phyloP scores from a whole-genome alignment of 1,140 invertebrate species.

The Brachionus koreanus region DNA sequence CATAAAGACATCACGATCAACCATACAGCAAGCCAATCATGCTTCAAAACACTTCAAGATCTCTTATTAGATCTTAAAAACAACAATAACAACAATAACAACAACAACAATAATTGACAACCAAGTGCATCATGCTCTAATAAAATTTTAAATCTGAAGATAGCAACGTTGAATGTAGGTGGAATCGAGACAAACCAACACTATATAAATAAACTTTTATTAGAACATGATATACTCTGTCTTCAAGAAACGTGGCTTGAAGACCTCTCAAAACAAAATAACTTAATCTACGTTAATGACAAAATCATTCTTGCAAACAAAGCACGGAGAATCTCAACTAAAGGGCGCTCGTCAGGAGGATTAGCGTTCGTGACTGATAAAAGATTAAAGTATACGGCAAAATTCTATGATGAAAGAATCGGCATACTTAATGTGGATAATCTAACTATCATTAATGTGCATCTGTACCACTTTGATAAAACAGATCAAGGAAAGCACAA shows the following conservation, averaged over 20 bases:
- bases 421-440: background rate
- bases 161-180: background rate
- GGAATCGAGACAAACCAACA: background rate
- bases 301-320: background rate
- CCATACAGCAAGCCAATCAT: background rate
- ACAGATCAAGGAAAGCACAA: background rate
- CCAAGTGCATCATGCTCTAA: background rate
- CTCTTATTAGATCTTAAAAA: background rate
- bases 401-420: constrained; percentile 7
- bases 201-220: background rate
- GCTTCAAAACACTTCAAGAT: background rate
- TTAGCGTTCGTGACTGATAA: background rate
- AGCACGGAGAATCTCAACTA: background rate
- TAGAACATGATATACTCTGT: background rate
- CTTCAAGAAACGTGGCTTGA: background rate
- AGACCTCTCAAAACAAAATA: background rate
- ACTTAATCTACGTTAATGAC: background rate
- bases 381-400: background rate
- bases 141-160: background rate
- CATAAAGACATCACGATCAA: background rate
- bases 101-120: background rate
- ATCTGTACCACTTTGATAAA: background rate
- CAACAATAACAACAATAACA: background rate
- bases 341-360: background rate
- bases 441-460: background rate